Evolutionary conservation across 1,140 invertebrate species (phyloP).

Genomic region (Aporrectodea caliginosa): DNA sequence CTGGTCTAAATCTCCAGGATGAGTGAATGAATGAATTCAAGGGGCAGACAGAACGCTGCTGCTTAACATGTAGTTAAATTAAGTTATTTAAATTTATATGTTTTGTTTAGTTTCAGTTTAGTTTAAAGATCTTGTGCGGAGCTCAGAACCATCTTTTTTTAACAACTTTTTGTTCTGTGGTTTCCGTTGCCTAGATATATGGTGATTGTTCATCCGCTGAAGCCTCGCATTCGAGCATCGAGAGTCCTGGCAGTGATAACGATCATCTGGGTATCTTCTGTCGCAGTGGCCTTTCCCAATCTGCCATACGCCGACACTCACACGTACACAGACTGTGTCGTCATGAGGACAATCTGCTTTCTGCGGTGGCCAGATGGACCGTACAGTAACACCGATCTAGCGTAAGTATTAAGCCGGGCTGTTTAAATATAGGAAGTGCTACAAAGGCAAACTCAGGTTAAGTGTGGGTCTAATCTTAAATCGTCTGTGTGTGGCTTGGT

Average conservation of each 20-base stretch:
- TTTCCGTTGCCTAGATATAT: slow-evolving; percentile 72
- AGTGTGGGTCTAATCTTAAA: too few relatives aligned
- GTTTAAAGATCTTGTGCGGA: too few relatives aligned
- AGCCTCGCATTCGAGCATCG: slow-evolving; percentile 74
- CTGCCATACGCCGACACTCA: slow-evolving; percentile 77
- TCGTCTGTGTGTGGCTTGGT: too few relatives aligned
- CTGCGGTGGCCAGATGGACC: slow-evolving; percentile 73
- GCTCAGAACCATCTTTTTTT: too few relatives aligned
- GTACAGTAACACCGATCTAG: slow-evolving; percentile 21
- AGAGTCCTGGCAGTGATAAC: slow-evolving; percentile 72
- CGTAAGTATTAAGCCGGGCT: slow-evolving; percentile 7
- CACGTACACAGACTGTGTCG: slow-evolving; percentile 60
- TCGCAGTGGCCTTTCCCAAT: slow-evolving; percentile 73
- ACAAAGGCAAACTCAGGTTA: neutral
- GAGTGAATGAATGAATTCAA: too few relatives aligned
- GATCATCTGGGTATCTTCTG: slow-evolving; percentile 76
- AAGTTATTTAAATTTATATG: too few relatives aligned
- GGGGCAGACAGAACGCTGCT: too few relatives aligned
- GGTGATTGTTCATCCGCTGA: slow-evolving; percentile 82
- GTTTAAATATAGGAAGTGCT: neutral
- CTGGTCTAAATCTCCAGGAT: too few relatives aligned
- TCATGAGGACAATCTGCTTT: slow-evolving; percentile 65
- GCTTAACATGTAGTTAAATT: too few relatives aligned
- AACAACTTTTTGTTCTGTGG: too few relatives aligned
- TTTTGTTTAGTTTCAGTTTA: too few relatives aligned